These are phyloP conservation scores for Xanthorhoe spadicearia DNA, from an alignment of 2,888 invertebrate genomes.

Conservation along the genomic window DNA sequence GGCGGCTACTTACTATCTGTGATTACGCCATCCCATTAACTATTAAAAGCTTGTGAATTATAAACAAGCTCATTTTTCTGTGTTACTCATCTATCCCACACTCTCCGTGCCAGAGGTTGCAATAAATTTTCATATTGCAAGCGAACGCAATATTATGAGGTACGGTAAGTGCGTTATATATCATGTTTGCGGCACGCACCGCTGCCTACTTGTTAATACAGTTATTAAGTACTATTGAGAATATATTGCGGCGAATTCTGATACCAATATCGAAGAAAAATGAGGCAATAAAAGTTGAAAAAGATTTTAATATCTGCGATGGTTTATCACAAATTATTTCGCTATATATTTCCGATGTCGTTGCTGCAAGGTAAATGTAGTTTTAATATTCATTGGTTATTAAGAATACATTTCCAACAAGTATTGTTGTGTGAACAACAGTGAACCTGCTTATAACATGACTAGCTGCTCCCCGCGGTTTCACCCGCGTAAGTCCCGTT, in stretches of 20 bases:
- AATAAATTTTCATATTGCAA: constrained; percentile 83
- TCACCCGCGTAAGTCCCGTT: too few relatives aligned
- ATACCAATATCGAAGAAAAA: constrained; percentile 37
- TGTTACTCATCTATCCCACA: constrained; percentile 57
- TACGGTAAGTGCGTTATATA: constrained; percentile 77
- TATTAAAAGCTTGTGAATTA: constrained; percentile 23
- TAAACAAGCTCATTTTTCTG: constrained; percentile 41
- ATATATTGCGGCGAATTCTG: constrained; percentile 55
- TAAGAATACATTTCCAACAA: too few relatives aligned
- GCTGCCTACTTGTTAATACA: constrained; percentile 71
- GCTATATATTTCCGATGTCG: constrained; percentile 5
- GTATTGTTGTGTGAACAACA: too few relatives aligned
- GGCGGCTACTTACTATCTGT: not conserved
- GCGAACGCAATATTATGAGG: constrained; percentile 80
- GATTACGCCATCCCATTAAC: not conserved
- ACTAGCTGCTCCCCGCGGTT: too few relatives aligned
- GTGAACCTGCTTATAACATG: too few relatives aligned
- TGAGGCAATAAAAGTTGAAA: constrained; percentile 26
- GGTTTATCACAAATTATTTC: constrained; percentile 47
- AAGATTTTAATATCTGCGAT: constrained; percentile 27
- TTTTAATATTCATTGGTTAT: not conserved
- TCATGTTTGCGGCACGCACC: constrained; percentile 71
- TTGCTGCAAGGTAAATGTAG: not conserved
- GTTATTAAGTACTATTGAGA: constrained; percentile 59
- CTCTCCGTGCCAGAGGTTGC: constrained; percentile 68